A percentile compares a stretch with the other conserved stretches of the same genome.
Conservation (phyloP, 2,797 vertebrate species). For the Anas acuta region DNA sequence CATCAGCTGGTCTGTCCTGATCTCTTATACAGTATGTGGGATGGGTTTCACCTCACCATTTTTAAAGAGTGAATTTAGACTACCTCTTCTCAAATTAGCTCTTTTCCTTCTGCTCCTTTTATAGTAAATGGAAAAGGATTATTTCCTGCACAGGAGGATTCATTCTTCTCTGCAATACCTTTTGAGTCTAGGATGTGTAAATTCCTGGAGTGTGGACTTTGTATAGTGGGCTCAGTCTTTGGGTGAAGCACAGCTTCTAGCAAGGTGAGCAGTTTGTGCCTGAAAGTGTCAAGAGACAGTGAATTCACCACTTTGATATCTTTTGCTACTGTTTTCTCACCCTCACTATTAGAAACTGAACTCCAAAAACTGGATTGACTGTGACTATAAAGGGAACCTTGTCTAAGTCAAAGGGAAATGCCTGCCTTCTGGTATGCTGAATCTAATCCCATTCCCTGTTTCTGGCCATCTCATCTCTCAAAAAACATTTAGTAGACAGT, state of each 20-base stretch:
- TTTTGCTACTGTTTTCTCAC: background rate
- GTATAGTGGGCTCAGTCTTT: background rate
- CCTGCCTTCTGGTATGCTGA: fast-evolving
- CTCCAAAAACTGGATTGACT: background rate
- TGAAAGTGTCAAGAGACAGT: background rate
- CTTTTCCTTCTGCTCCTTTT: background rate
- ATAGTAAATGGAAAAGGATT: background rate
- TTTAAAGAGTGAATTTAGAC: background rate
- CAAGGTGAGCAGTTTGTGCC: background rate
- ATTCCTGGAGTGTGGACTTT: background rate
- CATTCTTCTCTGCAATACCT: background rate
- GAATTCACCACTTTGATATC: background rate
- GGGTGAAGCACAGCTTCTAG: background rate
- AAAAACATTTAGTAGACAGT: background rate
- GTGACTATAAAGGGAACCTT: background rate
- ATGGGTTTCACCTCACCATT: background rate
- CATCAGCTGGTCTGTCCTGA: background rate
- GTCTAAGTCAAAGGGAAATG: background rate
- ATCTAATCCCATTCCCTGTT: background rate
- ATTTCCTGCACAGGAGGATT: background rate
- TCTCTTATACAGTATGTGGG: background rate
- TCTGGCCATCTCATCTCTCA: background rate
- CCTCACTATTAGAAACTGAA: background rate
- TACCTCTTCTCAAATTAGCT: background rate
- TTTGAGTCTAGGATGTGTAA: background rate